phyloP scores from a whole-genome alignment of 2,113 vertebrate species.

The Leucosticte australis region DNA sequence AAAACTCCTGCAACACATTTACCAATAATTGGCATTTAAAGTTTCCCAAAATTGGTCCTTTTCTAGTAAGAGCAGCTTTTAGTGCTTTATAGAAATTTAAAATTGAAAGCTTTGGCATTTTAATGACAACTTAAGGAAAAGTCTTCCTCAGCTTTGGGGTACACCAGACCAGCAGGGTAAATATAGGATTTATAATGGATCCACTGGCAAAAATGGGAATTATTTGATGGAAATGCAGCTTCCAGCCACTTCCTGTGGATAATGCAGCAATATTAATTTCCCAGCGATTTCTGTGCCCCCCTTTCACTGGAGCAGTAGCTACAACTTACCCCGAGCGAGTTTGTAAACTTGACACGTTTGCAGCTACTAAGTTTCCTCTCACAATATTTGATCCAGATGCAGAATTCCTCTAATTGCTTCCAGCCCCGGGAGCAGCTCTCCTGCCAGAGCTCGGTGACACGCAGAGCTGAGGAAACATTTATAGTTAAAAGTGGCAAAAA shows the following conservation, averaged over 20 bases:
- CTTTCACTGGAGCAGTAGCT: background rate
- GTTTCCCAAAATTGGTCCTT: background rate
- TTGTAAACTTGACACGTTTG: conserved; percentile 24
- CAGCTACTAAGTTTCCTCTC: background rate
- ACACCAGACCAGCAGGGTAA: background rate
- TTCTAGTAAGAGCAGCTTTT: background rate
- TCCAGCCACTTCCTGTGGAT: background rate
- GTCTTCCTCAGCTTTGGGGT: background rate
- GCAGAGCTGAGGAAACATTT: background rate
- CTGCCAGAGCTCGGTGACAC: background rate
- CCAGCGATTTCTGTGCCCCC: background rate
- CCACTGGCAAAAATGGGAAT: background rate
- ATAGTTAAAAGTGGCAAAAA: background rate
- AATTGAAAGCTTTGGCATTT: background rate
- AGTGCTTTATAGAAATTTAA: background rate
- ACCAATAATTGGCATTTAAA: accelerated
- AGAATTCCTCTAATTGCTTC: background rate
- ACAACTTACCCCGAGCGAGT: background rate
- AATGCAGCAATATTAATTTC: background rate
- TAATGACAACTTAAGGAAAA: background rate
- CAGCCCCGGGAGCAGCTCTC: background rate
- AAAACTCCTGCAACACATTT: background rate
- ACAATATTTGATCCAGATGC: background rate
- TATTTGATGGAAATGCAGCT: background rate
- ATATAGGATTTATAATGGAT: accelerated